A percentile compares a stretch with the other conserved stretches of the same genome.
These are phyloP conservation scores for Acanthurus leucopareius DNA, from an alignment of 2,797 vertebrate species.

Conservation along the genomic window DNA sequence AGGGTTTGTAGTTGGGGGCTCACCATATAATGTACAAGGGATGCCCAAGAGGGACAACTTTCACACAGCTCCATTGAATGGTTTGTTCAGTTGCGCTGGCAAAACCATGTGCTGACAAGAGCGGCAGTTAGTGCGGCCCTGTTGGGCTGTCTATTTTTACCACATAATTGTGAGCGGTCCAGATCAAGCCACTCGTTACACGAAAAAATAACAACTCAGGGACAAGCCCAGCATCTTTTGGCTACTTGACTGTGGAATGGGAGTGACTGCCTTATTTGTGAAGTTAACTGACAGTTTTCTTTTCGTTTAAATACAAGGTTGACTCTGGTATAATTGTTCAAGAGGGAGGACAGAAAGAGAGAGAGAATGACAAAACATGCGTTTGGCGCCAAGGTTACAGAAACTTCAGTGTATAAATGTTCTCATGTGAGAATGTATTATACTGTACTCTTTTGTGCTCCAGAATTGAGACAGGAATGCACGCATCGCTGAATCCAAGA, in stretches of 20 bases:
- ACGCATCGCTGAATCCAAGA: slow-evolving; percentile 54
- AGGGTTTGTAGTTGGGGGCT: slow-evolving; percentile 56
- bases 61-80: slow-evolving; percentile 64
- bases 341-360: slow-evolving; percentile 69
- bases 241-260: slow-evolving; percentile 84
- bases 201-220: slow-evolving; percentile 81
- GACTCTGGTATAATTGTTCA: slow-evolving; percentile 82
- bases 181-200: slow-evolving; percentile 82
- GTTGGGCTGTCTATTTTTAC: slow-evolving; percentile 83
- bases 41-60: slow-evolving; percentile 77
- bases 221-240: slow-evolving; percentile 84
- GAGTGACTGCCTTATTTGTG: slow-evolving; percentile 86
- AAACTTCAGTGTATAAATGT: slow-evolving; percentile 61
- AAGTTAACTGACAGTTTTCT: slow-evolving; percentile 86
- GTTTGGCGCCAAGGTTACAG: slow-evolving; percentile 75
- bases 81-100: slow-evolving; percentile 58
- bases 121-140: slow-evolving; percentile 72
- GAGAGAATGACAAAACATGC: slow-evolving; percentile 80
- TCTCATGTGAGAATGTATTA: slow-evolving; percentile 70
- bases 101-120: slow-evolving; percentile 84
- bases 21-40: slow-evolving; percentile 66
- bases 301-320: slow-evolving; percentile 86
- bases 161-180: slow-evolving; percentile 85
- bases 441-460: slow-evolving; percentile 70
- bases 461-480: slow-evolving; percentile 66